Evolutionary conservation across 1,140 invertebrate species (phyloP).

Genomic region (Ips nitidus): DNA sequence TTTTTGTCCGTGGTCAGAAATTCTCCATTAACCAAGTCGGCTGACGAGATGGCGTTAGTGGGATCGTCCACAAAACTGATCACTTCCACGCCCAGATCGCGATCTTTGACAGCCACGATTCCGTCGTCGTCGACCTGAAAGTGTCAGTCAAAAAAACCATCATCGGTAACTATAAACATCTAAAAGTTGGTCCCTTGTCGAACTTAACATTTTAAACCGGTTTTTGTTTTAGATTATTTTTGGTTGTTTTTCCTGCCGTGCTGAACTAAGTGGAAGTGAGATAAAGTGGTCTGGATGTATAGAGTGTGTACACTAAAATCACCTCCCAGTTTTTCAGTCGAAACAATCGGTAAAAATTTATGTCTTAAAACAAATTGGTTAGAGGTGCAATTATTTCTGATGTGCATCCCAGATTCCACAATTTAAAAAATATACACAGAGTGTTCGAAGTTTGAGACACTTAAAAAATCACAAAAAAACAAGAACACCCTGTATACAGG

Average conservation of each 20-base stretch:
- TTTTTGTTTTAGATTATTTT: conserved; percentile 10
- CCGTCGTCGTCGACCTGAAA: conserved; percentile 39
- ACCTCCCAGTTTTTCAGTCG: background rate
- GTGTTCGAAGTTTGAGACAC: too few species aligned
- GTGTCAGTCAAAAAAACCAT: conserved; percentile 31
- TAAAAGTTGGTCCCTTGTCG: conserved; percentile 19
- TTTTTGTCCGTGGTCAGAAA: conserved; percentile 34
- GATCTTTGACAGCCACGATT: conserved; percentile 34
- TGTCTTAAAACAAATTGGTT: too few species aligned
- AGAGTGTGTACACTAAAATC: background rate
- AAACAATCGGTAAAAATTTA: background rate
- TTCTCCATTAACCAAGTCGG: conserved; percentile 47
- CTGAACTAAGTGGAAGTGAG: background rate
- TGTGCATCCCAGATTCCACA: too few species aligned
- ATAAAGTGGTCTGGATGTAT: background rate
- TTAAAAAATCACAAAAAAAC: too few species aligned
- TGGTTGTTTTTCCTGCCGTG: background rate
- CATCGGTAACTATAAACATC: background rate
- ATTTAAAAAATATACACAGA: too few species aligned
- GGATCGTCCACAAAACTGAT: conserved; percentile 47
- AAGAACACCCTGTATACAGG: too few species aligned
- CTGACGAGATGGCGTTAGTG: conserved; percentile 45
- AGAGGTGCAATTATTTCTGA: too few species aligned
- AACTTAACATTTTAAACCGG: conserved; percentile 34
- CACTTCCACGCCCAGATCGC: conserved; percentile 45